Evolutionary conservation across 2,113 vertebrate genomes (phyloP), one percentile per base, ranked within the genome.

Genomic region (Mesoclemmys tuberculata): DNA sequence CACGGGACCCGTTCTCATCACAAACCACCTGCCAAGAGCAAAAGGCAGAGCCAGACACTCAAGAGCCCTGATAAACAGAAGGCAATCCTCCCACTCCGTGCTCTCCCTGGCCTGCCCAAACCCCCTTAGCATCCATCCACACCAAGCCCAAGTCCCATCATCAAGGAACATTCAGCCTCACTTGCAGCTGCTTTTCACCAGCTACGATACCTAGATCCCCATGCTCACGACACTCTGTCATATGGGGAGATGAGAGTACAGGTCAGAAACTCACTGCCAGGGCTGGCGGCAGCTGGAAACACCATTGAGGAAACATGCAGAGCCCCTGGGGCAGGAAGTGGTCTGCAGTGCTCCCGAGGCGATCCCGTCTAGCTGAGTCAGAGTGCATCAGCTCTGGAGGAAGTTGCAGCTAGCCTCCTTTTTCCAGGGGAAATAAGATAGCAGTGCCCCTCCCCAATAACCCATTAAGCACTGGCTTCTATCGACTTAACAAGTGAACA

Each of bases 1-100:
- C 99, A 92, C 99, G 99, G 35, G 99, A 99, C 87, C 99, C 99
- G 0, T 98, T 99, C 74, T 99, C 99, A n/a, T 99, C 99, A 98
- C 99, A 99, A 46, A 99, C 99, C 79, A 99, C 99, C 99, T 99
- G 88, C 74, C 54, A 93, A 88, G 22, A n/a, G 55, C 80, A 46
- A 84, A 46, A 49, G 3, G 16, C 35, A 44, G 49, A 10, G 5
- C 0, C 0, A 75, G n/a, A 16, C 5, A 3, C 9, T 18, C 8
- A 38, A 88, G 35, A 41, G 49, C 35, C 18, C 26, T 31, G n/a
- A 35, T 24, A 49, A 56, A 31, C 29, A n/a, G 3, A 12, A 27
- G 16, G 6, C 75, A 92, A 24, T 29, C 5, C 71, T 91, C 48
- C 31, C 24, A 74, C 21, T 9, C 4, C 9, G 10, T 51, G 49